These are phyloP conservation scores for Lordiphosa fenestrarum DNA, from an alignment of 2,888 invertebrate genomes.

Conservation along the genomic window DNA sequence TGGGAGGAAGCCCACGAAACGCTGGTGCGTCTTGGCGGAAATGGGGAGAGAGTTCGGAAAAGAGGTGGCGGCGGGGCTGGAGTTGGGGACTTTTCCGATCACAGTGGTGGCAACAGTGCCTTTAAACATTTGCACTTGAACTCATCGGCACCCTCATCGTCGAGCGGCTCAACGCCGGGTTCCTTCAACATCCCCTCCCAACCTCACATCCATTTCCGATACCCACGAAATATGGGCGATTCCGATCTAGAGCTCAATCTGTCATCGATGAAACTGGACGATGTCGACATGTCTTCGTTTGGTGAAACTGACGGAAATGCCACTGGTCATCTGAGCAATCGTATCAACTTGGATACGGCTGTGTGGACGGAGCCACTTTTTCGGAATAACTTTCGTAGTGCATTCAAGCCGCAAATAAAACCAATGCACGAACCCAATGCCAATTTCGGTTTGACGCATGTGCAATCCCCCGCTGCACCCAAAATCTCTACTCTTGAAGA, in stretches of 20 bases:
- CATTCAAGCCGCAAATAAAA: slow-evolving; percentile 63
- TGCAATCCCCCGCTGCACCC: slow-evolving; percentile 47
- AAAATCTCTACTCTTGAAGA: slow-evolving; percentile 80
- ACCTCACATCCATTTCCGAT: slow-evolving; percentile 7
- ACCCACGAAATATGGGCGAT: slow-evolving; percentile 65
- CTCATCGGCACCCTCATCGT: slow-evolving; percentile 35
- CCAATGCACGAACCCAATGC: slow-evolving; percentile 45
- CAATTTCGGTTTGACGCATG: slow-evolving; percentile 55
- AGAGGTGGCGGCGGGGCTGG: slow-evolving; percentile 3
- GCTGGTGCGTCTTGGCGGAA: slow-evolving; percentile 81
- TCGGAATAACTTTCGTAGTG: slow-evolving; percentile 70
- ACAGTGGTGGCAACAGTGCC: slow-evolving; percentile 34
- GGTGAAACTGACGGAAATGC: slow-evolving; percentile 72
- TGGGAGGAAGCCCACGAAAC: slow-evolving; percentile 89
- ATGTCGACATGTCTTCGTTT: slow-evolving; percentile 72
- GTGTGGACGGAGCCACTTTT: slow-evolving; percentile 81
- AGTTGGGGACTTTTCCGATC: slow-evolving; percentile 30
- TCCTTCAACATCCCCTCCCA: slow-evolving; percentile 17
- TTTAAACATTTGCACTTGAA: slow-evolving; percentile 29
- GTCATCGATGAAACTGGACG: slow-evolving; percentile 78
- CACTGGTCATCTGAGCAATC: slow-evolving; percentile 37
- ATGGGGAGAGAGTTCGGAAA: slow-evolving; percentile 54
- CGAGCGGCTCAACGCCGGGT: slow-evolving; percentile 32
- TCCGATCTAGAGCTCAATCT: slow-evolving; percentile 79
- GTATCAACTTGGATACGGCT: slow-evolving; percentile 79